A percentile compares a stretch with the other conserved stretches of the same genome.
Conservation (phyloP, 2,797 vertebrate genomes). For the Enteromius anoplus region DNA sequence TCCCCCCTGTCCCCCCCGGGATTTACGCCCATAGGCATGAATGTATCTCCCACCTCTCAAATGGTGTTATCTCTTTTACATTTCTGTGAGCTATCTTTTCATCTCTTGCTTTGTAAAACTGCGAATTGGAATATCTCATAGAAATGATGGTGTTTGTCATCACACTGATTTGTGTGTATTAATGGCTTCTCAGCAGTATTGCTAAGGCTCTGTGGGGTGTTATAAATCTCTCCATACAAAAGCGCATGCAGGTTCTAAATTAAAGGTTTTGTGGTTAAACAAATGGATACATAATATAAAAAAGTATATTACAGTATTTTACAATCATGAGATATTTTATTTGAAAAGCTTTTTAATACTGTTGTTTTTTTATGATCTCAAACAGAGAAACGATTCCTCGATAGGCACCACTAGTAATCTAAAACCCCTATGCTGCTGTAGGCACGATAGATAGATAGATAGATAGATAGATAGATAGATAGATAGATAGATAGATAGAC, state of each 20-base stretch:
- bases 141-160: not conserved
- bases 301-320: not conserved
- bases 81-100: conserved; percentile 18
- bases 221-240: not conserved
- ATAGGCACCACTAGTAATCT: conserved; percentile 16
- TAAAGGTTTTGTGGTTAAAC: not conserved
- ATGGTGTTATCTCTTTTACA: not conserved
- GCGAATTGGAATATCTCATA: conserved; percentile 25
- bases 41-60: not conserved
- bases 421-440: too few relatives aligned
- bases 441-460: too few relatives aligned
- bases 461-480: too few relatives aligned
- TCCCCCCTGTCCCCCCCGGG: too few relatives aligned
- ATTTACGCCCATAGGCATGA: not conserved
- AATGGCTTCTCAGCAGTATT: conserved; percentile 16
- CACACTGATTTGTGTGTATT: conserved; percentile 12
- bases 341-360: not conserved
- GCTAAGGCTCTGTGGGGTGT: conserved; percentile 4
- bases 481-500: too few relatives aligned
- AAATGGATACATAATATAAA: not conserved
- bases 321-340: not conserved
- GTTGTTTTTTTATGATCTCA: not conserved
- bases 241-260: not conserved
- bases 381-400: not conserved
- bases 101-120: not conserved